Evolutionary conservation across 2,113 vertebrate species (phyloP), one percentile per base, ranked within the genome.

Genomic region (Cyprinus carpio): DNA sequence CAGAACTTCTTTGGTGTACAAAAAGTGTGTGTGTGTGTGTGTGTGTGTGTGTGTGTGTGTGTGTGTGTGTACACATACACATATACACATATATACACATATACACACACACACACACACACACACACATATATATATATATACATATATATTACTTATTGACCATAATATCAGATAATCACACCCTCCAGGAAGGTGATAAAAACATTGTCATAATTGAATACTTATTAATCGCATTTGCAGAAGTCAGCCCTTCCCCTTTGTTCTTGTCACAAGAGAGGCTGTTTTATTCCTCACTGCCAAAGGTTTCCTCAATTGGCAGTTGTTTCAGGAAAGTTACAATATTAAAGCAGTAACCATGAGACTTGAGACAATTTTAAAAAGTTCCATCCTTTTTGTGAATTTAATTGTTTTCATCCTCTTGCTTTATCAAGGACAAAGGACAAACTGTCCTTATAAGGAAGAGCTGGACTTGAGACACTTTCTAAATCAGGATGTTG

Each of bases 401-500:
- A 27, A 37, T 54, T 49, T 34, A 20, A 3, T 2, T 20, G 7
- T 58, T 0, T n/a, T 0, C 13, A 37, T 90, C 3, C 0, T 58
- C 3, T 9, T 58, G 20, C 56, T 58, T 29, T 25, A 3, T 67
- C 18, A 9, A 29, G 46, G 54, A 29, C 49, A 8, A 25, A 71
- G 29, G 31, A 69, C 11, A 0, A 5, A 58, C 25, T 91, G 87
- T 78, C 34, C 87, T 12, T 20, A 75, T 1, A 51, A 25, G 7
- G 6, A 84, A 2, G 12, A 82, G 49, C 12, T 75, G n/a, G 76
- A 82, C 23, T 69, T 84, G 6, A 11, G 18, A 4, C 75, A 87
- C 12, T 81, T 88, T 6, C 88, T 37, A 6, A 83, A 69, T 34
- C 82, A 84, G 54, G 37, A 76, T 37, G 90, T 88, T 20, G 65